Evolutionary conservation across 2,888 invertebrate genomes (phyloP).

Genomic region (Liopterus haemorrhoidalis): DNA sequence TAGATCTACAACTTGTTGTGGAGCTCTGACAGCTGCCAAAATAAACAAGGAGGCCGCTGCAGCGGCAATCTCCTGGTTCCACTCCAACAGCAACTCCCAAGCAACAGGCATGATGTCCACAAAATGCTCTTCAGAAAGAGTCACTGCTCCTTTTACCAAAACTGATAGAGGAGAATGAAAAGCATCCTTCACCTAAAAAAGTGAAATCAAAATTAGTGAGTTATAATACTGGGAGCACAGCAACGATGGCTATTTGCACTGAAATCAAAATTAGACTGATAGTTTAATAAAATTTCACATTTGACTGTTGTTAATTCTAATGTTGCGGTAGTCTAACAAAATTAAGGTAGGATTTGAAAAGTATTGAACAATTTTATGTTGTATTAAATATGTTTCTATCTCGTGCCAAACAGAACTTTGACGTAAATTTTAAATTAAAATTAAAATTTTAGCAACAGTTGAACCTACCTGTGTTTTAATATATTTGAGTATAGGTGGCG

Average conservation of each 20-base stretch:
- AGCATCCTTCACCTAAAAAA: constrained; percentile 68
- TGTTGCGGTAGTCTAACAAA: background rate
- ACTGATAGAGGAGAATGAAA: constrained; percentile 86
- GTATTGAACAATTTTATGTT: background rate
- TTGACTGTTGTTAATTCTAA: too few relatives aligned
- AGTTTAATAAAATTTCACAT: too few relatives aligned
- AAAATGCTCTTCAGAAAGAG: constrained; percentile 81
- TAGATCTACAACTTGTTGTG: constrained; percentile 80
- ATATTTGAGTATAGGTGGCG: constrained; percentile 70
- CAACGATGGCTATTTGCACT: too few relatives aligned
- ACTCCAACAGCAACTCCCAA: constrained; percentile 91
- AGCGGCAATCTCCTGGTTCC: constrained; percentile 81
- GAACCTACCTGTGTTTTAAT: constrained; percentile 60
- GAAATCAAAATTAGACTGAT: too few relatives aligned
- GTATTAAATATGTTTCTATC: background rate
- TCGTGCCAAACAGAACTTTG: background rate
- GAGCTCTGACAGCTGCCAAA: constrained; percentile 85
- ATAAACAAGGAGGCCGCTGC: constrained; percentile 87
- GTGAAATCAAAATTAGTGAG: too few relatives aligned
- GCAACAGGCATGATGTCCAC: constrained; percentile 84
- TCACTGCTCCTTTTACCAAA: constrained; percentile 83
- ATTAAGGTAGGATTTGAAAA: background rate
- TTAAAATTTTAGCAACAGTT: too few relatives aligned
- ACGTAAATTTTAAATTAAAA: constrained; percentile 10
- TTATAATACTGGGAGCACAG: too few relatives aligned